Conservation (phyloP, 1,140 invertebrate genomes). For the Physella acuta region DNA sequence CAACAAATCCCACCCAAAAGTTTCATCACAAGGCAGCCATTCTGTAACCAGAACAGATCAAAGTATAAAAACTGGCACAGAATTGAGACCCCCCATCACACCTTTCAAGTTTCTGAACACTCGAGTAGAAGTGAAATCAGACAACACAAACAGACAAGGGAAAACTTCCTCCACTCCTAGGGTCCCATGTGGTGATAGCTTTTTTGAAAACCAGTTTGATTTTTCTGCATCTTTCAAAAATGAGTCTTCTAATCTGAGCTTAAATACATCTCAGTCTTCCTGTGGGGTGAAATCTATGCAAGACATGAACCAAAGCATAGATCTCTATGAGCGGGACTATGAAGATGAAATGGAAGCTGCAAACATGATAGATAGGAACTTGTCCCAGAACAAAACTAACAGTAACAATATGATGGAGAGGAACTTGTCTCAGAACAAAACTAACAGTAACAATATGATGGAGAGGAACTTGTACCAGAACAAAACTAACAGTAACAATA, state of each 20-base stretch:
- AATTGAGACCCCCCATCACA: neutral
- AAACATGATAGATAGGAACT: too few relatives aligned
- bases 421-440: too few relatives aligned
- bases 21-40: too few relatives aligned
- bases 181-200: slow-evolving; percentile 53
- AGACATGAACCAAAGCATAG: neutral
- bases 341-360: slow-evolving; percentile 23
- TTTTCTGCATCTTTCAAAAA: neutral
- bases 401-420: too few relatives aligned
- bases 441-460: too few relatives aligned
- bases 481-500: too few relatives aligned
- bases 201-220: slow-evolving; percentile 42
- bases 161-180: slow-evolving; percentile 34
- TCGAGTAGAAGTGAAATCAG: too few relatives aligned
- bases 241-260: neutral
- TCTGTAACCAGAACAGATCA: too few relatives aligned
- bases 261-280: neutral
- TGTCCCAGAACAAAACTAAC: too few relatives aligned
- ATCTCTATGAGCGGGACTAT: slow-evolving; percentile 14
- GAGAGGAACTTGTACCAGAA: too few relatives aligned
- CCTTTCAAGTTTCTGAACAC: slow-evolving; percentile 17
- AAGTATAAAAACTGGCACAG: neutral
- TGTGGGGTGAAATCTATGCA: neutral
- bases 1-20: too few relatives aligned
- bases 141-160: neutral